Percentiles rank a stretch among this genome's conserved stretches.
Conservation (phyloP, 2,888 invertebrate genomes). For the Nemapogon koenigi region DNA sequence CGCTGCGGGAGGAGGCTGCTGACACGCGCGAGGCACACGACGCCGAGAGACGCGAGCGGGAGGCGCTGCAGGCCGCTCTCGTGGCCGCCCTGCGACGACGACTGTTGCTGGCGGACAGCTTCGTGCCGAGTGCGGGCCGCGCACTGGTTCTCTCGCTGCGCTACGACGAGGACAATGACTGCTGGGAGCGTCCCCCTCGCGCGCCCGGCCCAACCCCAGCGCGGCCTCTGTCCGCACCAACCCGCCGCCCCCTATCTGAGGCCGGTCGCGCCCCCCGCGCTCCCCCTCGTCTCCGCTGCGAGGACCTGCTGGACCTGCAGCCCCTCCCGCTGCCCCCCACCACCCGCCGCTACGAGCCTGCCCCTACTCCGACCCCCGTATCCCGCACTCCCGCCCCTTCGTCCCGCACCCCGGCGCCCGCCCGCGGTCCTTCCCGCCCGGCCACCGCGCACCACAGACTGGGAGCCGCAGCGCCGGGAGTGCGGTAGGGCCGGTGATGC, state of each 20-base stretch:
- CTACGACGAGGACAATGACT: conserved; percentile 41
- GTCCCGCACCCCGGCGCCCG: not conserved
- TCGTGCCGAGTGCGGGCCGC: conserved; percentile 72
- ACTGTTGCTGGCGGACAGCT: conserved; percentile 87
- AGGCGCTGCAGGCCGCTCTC: conserved; percentile 89
- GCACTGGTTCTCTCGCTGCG: conserved; percentile 30
- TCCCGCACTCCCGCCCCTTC: conserved; percentile 28
- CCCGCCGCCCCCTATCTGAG: conserved; percentile 69
- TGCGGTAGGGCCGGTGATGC: conserved; percentile 29
- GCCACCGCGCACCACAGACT: conserved; percentile 19
- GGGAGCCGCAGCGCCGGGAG: conserved; percentile 30
- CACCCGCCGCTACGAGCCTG: conserved; percentile 73
- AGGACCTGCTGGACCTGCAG: conserved; percentile 77
- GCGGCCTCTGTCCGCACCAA: conserved; percentile 70
- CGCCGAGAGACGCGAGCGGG: conserved; percentile 89
- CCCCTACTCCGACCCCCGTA: conserved; percentile 33
- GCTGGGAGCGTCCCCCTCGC: conserved; percentile 30
- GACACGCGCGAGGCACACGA: conserved; percentile 81
- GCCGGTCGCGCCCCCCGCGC: conserved; percentile 64
- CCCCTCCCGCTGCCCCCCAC: conserved; percentile 79
- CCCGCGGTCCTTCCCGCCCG: conserved; percentile 23
- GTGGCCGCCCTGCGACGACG: conserved; percentile 90
- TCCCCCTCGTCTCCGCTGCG: conserved; percentile 54
- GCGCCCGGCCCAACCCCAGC: conserved; percentile 36
- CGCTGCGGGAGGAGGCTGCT: conserved; percentile 53